Base-by-base conservation (phyloP, 1,140 invertebrate genomes). In the Brachionus angularis region DNA sequence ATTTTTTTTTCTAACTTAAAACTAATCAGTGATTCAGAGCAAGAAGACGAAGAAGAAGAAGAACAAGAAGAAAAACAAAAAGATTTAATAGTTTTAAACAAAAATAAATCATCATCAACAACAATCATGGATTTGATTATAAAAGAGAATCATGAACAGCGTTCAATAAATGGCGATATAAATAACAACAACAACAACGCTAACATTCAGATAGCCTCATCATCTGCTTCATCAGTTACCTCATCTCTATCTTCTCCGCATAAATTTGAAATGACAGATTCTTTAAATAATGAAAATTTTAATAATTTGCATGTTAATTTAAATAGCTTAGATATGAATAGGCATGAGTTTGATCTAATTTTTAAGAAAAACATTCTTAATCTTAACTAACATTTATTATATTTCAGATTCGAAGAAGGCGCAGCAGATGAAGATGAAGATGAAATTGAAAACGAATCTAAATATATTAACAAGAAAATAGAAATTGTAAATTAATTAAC, bases 381-480 rank as follows among this genome's bases (percentile, higher is more conserved):
- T n/a, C n/a, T n/a, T n/a, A n/a, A n/a, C n/a, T n/a, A n/a, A n/a
- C n/a, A n/a, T n/a, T n/a, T n/a, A n/a, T n/a, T n/a, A n/a, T n/a
- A n/a, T n/a, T n/a, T 10, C 25, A 62, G 61, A 39, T 67, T 67
- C 39, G 61, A 67, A 49, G 61, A 67, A 34, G 61, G 61, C 23
- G 46, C 36, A 46, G 39, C 36, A 18, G 39, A 36, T 7, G n/a
- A 62, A 4, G 8, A 62, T 7, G 12, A 16, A 10, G 36, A 67
- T 10, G 36, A 44, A 34, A 21, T 46, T 33, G 61, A 46, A 49
- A 39, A 29, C 8, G 49, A 52, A 5, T 14, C 10, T 12, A 3
- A 27, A 49, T 29, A 36, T 12, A 18, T 27, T 18, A 67, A 67
- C 44, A 67, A 46, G 42, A 67, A 46, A n/a, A 67, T 46, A 49